Percentiles rank a stretch among this genome's conserved stretches.
Conservation (phyloP, 2,113 vertebrate species). For the Jaculus jaculus region DNA sequence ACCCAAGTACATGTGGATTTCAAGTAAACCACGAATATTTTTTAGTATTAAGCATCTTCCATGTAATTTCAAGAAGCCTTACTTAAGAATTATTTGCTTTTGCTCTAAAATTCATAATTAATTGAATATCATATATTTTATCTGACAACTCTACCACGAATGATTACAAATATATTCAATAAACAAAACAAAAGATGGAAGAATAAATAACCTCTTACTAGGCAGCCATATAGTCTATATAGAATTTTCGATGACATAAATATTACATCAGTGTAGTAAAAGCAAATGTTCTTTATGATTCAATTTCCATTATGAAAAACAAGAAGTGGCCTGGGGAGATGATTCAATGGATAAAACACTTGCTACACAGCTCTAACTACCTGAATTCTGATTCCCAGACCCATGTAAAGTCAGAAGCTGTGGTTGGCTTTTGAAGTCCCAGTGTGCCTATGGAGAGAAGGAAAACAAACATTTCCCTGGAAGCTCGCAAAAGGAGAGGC, state of each 20-base stretch:
- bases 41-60: not conserved
- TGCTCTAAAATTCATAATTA: constrained; percentile 31
- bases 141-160: not conserved
- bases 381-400: no score
- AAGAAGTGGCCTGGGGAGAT: no score
- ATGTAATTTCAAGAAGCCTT: not conserved
- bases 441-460: no score
- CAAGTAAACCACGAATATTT: not conserved
- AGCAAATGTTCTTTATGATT: not conserved
- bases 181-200: not conserved
- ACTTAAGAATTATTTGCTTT: not conserved
- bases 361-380: no score
- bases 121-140: not conserved
- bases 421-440: no score
- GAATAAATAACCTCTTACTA: not conserved
- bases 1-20: not conserved
- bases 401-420: no score
- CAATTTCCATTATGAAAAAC: not conserved
- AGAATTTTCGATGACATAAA: not conserved
- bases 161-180: not conserved
- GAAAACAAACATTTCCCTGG: no score
- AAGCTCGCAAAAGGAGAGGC: no score
- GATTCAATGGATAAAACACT: no score
- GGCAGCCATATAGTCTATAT: not conserved
- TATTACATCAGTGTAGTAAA: not conserved